Evolutionary conservation across 2,113 vertebrate species (phyloP), one percentile per base, ranked within the genome.

Genomic region (Oplegnathus fasciatus): DNA sequence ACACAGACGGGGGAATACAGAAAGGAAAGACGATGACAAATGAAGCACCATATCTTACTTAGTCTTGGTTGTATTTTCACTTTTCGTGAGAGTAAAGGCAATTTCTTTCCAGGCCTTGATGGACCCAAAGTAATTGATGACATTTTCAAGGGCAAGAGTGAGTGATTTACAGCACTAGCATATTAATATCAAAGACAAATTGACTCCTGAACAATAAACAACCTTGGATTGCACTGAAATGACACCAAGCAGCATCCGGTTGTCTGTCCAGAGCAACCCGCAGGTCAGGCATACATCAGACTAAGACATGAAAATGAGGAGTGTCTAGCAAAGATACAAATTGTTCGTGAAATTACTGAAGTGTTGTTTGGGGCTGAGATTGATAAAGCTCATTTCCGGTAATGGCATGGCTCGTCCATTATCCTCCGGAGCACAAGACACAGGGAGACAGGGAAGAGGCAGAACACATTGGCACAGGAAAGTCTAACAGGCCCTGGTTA

Each of bases 361-460:
- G 40, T 76, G 87, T 81, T 88, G 68, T 86, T 86, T 78, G 22
- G 42, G 40, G 71, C 69, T 66, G 64, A 92, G 88, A 91, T 89
- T 86, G 83, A 93, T 90, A 75, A 82, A 69, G 30, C 69, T 75
- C 15, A 86, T 89, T 91, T 71, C 40, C 78, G 66, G 73, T 78
- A 82, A 83, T 87, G 87, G 68, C 75, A 83, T 7, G 5, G 68
- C 72, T 90, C 79, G 2, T 93, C 83, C 76, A 90, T 91, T 90
- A 88, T 77, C 77, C 60, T 65, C 69, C 55, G 71, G 40, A 88
- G 82, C 54, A 82, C 7, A 58, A 80, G 55, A 89, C 57, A 79
- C 26, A 28, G 44, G 20, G 60, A 75, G 46, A 72, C 57, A 42
- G 50, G 26, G 48, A 83, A 24, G 46, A 87, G 80, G 55, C 67